Base-by-base conservation (phyloP, 2,797 vertebrate genomes). In the Salarias fasciatus region DNA sequence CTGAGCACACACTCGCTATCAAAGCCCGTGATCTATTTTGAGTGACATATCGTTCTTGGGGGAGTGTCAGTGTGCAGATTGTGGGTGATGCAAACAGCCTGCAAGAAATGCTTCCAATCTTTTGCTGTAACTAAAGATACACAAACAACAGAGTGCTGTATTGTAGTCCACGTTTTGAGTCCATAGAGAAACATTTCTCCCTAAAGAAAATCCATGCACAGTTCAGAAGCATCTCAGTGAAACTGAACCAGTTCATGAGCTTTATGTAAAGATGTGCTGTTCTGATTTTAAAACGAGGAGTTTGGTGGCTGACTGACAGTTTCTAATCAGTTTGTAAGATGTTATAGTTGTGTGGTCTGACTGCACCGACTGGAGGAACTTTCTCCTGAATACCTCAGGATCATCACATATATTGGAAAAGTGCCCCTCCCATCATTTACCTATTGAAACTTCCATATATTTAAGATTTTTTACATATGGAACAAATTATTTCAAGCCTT, bases 1-100 rank as follows among this genome's bases (percentile, higher is more conserved):
- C 61, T 49, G 24, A 55, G 52, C 63, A 54, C 64, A 72, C 53
- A 40, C 28, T 36, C 10, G 0, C 63, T 72, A 82, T 86, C 73
- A 84, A 86, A 83, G 70, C 61, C 30, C 18, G 7, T 49, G 54
- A 77, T 79, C 51, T 76, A 60, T 69, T 85, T 44, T 84, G 82
- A 88, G 56, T 80, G 83, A 75, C 79, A 84, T 71, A 54, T 83
- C 63, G 72, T 59, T 81, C 51, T 73, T 81, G 64, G 53, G 35
- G 53, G 58, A 68, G 47, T 79, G 80, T 78, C 73, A 82, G 66
- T 72, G 70, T 75, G 63, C 69, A 80, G 52, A 75, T 68, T 57
- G 42, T 38, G 67, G 69, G 62, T 92, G 92, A 93, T 89, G 90
- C 83, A 92, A 91, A 69, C 69, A 55, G 68, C 62, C 79, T 86